phyloP scores from a whole-genome alignment of 2,888 invertebrate genomes.

The Drosophila sordidula region DNA sequence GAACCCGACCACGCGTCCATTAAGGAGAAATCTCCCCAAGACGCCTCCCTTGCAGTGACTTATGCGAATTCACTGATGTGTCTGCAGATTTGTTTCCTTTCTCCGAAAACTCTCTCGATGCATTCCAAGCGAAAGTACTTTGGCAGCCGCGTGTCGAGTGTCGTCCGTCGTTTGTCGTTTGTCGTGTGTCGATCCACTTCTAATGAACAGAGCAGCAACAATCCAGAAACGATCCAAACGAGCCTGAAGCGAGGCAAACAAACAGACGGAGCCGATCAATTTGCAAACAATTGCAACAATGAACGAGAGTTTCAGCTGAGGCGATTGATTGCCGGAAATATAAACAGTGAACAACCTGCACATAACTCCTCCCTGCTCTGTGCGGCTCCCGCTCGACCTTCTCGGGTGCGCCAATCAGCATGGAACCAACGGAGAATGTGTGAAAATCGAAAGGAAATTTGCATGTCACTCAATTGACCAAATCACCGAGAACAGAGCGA shows the following conservation, averaged over 20 bases:
- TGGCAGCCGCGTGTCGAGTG: background rate
- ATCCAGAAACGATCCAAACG: slow-evolving; percentile 21
- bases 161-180: background rate
- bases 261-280: slow-evolving; percentile 54
- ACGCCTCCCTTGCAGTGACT: slow-evolving; percentile 14
- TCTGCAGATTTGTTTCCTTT: slow-evolving; percentile 53
- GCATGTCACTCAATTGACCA: slow-evolving; percentile 73
- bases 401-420: slow-evolving; percentile 50
- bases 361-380: slow-evolving; percentile 49
- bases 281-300: slow-evolving; percentile 65
- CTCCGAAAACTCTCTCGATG: slow-evolving; percentile 48
- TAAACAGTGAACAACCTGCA: slow-evolving; percentile 60
- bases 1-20: slow-evolving; percentile 27
- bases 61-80: slow-evolving; percentile 21
- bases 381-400: slow-evolving; percentile 42
- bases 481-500: slow-evolving; percentile 51
- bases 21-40: slow-evolving; percentile 30
- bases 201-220: slow-evolving; percentile 46
- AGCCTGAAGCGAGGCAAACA: slow-evolving; percentile 36
- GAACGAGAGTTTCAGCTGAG: slow-evolving; percentile 60
- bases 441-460: slow-evolving; percentile 77
- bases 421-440: slow-evolving; percentile 54
- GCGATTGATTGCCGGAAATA: slow-evolving; percentile 77
- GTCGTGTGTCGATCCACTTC: slow-evolving; percentile 41
- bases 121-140: slow-evolving; percentile 66